Percentiles rank a stretch among this genome's conserved stretches.
Evolutionary conservation across 2,888 invertebrate genomes (phyloP).

Genomic region (Scaptodrosophila latifasciaeformis): DNA sequence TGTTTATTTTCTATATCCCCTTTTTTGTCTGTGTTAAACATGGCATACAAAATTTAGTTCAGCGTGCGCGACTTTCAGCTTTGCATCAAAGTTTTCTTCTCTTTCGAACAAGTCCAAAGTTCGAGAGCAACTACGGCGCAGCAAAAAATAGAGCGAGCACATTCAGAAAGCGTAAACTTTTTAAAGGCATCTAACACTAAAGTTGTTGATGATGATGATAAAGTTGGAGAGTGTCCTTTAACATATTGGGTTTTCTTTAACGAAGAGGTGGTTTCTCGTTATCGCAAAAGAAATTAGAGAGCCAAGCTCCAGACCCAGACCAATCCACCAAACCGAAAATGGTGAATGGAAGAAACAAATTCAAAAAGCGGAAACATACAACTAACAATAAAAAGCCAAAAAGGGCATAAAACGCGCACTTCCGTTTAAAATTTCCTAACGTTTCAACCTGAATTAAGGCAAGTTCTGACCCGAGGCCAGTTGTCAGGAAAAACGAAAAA

Average conservation of each 20-base stretch:
- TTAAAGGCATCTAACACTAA: slow-evolving; percentile 47
- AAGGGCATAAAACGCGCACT: slow-evolving; percentile 62
- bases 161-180: slow-evolving; percentile 6
- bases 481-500: background rate
- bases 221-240: background rate
- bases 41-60: slow-evolving; percentile 51
- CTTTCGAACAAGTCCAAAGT: background rate
- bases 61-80: slow-evolving; percentile 7
- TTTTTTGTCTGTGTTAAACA: slow-evolving; percentile 35
- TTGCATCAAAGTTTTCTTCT: slow-evolving; percentile 6
- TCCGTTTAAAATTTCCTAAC: slow-evolving; percentile 59
- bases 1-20: background rate
- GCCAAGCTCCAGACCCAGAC: background rate
- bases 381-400: slow-evolving; percentile 58
- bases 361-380: slow-evolving; percentile 44
- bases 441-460: slow-evolving; percentile 13
- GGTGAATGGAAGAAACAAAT: slow-evolving; percentile 34
- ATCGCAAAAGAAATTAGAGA: slow-evolving; percentile 22
- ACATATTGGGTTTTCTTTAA: slow-evolving; percentile 11
- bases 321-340: slow-evolving; percentile 35
- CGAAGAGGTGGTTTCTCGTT: slow-evolving; percentile 11
- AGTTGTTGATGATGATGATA: too few relatives aligned
- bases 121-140: background rate
- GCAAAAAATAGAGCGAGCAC: background rate
- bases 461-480: background rate